Percentiles rank a stretch among this genome's conserved stretches.
Evolutionary conservation across 2,113 vertebrate species (phyloP).

Genomic region (Chaetodon trifascialis): DNA sequence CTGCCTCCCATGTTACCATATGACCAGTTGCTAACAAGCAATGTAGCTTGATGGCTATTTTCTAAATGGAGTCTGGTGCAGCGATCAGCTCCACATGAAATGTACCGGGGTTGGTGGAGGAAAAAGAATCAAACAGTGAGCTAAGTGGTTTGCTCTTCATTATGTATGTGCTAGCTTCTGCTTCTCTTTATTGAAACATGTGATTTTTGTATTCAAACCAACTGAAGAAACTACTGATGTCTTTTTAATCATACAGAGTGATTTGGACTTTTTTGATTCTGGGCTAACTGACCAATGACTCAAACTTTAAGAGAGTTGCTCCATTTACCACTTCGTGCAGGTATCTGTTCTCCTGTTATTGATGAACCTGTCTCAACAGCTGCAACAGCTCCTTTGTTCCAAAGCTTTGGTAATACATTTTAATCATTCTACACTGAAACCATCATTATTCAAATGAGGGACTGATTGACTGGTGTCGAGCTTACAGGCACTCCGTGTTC

Average conservation of each 20-base stretch:
- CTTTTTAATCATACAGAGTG: background rate
- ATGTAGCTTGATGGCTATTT: too few species aligned
- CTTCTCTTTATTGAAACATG: background rate
- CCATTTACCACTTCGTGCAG: background rate
- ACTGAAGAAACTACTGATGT: background rate
- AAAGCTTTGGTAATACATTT: background rate
- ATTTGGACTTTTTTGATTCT: background rate
- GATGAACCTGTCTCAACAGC: background rate
- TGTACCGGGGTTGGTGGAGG: background rate
- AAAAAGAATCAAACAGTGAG: background rate
- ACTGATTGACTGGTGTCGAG: background rate
- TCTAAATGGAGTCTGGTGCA: too few species aligned
- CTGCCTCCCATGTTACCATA: too few species aligned
- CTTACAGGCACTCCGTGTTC: constrained; percentile 91
- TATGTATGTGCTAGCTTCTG: constrained; percentile 1
- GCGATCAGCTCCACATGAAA: too few species aligned
- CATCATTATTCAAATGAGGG: background rate
- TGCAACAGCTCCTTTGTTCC: background rate
- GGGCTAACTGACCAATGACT: background rate
- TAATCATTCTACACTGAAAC: background rate
- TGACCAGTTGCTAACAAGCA: too few species aligned
- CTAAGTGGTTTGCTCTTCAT: background rate
- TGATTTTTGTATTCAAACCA: too few species aligned
- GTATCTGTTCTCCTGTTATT: background rate
- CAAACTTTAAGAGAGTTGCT: background rate